phyloP scores from a whole-genome alignment of 1,140 invertebrate genomes.

The Ips typographus region DNA sequence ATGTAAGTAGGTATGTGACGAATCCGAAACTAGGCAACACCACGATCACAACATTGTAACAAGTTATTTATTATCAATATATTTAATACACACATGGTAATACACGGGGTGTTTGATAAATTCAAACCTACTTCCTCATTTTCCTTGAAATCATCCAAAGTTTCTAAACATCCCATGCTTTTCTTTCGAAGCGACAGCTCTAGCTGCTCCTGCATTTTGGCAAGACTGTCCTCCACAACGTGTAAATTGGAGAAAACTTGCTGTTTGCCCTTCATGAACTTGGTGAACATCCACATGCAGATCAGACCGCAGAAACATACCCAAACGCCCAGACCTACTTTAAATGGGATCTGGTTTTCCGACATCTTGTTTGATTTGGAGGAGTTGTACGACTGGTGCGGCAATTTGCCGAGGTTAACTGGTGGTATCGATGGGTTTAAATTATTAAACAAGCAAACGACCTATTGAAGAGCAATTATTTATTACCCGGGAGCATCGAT shows the following conservation, averaged over 20 bases:
- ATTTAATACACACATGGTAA: background rate
- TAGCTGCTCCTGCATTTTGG: constrained; percentile 41
- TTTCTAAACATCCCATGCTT: constrained; percentile 39
- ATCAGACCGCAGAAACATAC: constrained; percentile 37
- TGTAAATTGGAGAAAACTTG: constrained; percentile 40
- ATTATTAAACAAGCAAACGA: constrained; percentile 4
- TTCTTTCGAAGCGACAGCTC: constrained; percentile 38
- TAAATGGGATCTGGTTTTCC: constrained; percentile 22
- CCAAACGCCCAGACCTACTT: constrained; percentile 38
- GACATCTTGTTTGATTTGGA: constrained; percentile 5
- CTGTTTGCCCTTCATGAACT: constrained; percentile 39
- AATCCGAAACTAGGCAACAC: constrained; percentile 20
- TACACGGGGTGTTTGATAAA: background rate
- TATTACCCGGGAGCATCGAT: too few species aligned
- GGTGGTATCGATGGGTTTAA: constrained; percentile 20
- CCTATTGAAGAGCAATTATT: too few species aligned
- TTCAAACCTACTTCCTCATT: background rate
- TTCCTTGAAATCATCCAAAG: constrained; percentile 36
- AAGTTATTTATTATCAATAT: background rate
- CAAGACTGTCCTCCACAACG: constrained; percentile 41
- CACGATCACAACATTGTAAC: constrained; percentile 13
- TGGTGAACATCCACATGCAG: constrained; percentile 41
- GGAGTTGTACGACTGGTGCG: background rate
- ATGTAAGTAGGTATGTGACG: too few species aligned
- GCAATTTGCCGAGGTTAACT: background rate